Percentiles rank a stretch among this genome's conserved stretches.
Conservation (phyloP, 2,797 vertebrate species). For the Margarornis squamiger region DNA sequence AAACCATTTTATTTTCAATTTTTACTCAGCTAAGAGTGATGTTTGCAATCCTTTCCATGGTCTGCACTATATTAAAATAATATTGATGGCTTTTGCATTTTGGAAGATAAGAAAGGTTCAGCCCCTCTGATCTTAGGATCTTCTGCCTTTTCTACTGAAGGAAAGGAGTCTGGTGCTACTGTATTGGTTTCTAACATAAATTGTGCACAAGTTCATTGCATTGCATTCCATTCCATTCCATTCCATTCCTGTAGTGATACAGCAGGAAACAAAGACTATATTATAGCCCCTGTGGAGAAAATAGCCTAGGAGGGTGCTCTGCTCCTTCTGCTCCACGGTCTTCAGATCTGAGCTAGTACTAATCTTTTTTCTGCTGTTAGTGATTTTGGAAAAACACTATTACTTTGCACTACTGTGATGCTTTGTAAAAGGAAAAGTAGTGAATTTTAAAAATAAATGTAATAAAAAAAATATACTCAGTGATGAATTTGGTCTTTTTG, state of each 20-base stretch:
- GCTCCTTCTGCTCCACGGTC: not conserved
- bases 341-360: not conserved
- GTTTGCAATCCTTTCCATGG: not conserved
- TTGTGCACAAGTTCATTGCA: not conserved
- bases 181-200: not conserved
- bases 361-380: not conserved
- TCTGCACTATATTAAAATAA: not conserved
- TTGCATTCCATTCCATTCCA: not conserved
- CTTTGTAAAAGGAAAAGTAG: not conserved
- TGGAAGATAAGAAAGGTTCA: not conserved
- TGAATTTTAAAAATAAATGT: not conserved
- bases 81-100: not conserved
- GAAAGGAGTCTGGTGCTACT: not conserved
- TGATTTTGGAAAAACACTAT: not conserved
- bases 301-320: not conserved
- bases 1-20: not conserved
- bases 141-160: not conserved
- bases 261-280: not conserved
- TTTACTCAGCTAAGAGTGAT: not conserved
- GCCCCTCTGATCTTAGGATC: not conserved
- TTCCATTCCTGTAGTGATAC: not conserved
- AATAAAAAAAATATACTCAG: not conserved
- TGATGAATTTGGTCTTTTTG: not conserved
- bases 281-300: not conserved
- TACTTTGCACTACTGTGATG: not conserved